Evolutionary conservation across 2,113 vertebrate genomes (phyloP), one percentile per base, ranked within the genome.

Genomic region (Lepus timidus): DNA sequence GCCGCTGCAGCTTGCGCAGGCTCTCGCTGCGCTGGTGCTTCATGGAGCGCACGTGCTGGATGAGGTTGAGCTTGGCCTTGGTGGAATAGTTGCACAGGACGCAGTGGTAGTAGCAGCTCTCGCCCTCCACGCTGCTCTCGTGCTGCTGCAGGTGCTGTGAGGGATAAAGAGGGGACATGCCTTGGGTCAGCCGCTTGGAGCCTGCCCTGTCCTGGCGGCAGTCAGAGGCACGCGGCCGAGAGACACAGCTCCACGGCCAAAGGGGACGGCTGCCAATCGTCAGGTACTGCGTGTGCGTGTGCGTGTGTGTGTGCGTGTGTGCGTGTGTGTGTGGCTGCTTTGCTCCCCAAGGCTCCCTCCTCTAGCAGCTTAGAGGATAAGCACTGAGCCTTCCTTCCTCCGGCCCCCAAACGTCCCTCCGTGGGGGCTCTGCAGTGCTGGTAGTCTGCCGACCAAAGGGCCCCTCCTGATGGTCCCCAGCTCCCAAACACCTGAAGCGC

Each of bases 1-100:
- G 98, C 67, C 99, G 98, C 98, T 99, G 99, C 31, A 99, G 99
- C 97, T 99, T 99, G 39, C 99, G 98, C 11, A 99, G 99, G 98
- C 99, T 99, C 97, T 99, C 99, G 0, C 99, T 99, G 70, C 99
- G 99, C 98, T 99, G 99, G 98, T 99, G 99, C 96, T 99, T 99
- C 99, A 99, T 99, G 98, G 99, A 99, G 96, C 99, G 99, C 96
- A 99, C 99, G 64, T 99, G 99, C 98, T 99, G 99, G 97, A 99
- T 99, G 61, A 99, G 99, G 98, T 99, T 99, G 95, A 99, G 99
- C 98, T 99, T 99, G 99, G 99, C 99, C 99, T 99, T 99, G 98
- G 99, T 99, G 92, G 99, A 99, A 98, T 99, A 99, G 99, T 97
- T 99, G 94, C 99, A 99, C 96, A 99, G 99, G 93, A 99, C 98